A percentile compares a stretch with the other conserved stretches of the same genome.
Evolutionary conservation across 2,888 invertebrate species (phyloP).

Genomic region (Tenthredo scrophulariae): DNA sequence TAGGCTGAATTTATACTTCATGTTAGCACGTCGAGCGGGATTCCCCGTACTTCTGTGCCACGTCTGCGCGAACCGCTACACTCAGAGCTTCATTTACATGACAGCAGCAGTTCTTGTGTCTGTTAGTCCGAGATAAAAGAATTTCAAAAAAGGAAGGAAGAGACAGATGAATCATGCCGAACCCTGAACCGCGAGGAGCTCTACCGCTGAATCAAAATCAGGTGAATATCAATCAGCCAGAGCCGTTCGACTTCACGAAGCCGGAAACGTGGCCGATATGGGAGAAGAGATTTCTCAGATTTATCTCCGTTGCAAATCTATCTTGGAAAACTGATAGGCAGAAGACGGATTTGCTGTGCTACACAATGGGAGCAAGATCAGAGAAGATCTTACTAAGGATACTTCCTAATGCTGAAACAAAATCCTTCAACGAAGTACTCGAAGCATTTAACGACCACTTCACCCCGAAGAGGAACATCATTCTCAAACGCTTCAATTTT

Average conservation of each 20-base stretch:
- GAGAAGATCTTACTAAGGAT: conserved; percentile 60
- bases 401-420: conserved; percentile 36
- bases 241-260: conserved; percentile 56
- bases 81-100: too few species aligned
- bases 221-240: conserved; percentile 50
- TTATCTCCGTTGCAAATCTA: conserved; percentile 56
- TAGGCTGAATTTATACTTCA: too few species aligned
- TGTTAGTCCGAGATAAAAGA: background rate
- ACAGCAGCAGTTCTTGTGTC: too few species aligned
- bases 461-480: conserved; percentile 60
- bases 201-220: background rate
- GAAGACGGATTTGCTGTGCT: conserved; percentile 62
- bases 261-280: conserved; percentile 56
- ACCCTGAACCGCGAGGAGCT: background rate
- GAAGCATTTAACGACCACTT: conserved; percentile 58
- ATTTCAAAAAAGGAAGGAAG: background rate
- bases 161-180: background rate
- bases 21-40: too few species aligned
- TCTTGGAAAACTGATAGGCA: conserved; percentile 55
- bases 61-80: too few species aligned
- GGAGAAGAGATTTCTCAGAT: conserved; percentile 58
- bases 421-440: conserved; percentile 30
- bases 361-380: conserved; percentile 61
- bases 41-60: too few species aligned
- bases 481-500: conserved; percentile 60